Conservation (phyloP, 2,888 invertebrate species). For the Eristalis arbustorum region DNA sequence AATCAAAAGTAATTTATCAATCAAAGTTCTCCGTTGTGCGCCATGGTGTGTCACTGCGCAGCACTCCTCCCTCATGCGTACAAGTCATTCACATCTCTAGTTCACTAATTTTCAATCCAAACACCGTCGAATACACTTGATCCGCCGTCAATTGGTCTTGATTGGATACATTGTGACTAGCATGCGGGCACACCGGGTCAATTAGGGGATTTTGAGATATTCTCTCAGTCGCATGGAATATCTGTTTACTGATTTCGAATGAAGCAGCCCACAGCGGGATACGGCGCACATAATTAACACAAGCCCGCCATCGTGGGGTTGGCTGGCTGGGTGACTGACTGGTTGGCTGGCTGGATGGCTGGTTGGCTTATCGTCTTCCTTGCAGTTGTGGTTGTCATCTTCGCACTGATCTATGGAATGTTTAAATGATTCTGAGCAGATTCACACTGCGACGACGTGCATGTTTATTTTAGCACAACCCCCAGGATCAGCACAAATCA, state of each 20-base stretch:
- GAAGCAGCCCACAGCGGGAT: slow-evolving; percentile 27
- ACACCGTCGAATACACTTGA: slow-evolving; percentile 32
- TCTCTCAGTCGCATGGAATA: slow-evolving; percentile 12
- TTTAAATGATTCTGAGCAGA: background rate
- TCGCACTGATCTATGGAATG: slow-evolving; percentile 6
- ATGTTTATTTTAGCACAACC: slow-evolving; percentile 11
- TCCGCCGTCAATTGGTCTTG: slow-evolving; percentile 50
- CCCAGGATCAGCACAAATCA: slow-evolving; percentile 3
- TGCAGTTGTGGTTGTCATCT: slow-evolving; percentile 11
- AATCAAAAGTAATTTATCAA: slow-evolving; percentile 51
- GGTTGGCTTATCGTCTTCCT: background rate
- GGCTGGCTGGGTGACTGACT: no score
- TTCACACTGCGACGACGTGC: background rate
- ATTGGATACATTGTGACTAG: slow-evolving; percentile 44
- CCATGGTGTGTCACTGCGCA: background rate
- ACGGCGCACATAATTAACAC: slow-evolving; percentile 11
- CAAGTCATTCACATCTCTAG: slow-evolving; percentile 41
- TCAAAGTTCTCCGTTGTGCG: slow-evolving; percentile 16
- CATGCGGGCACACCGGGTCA: slow-evolving; percentile 26
- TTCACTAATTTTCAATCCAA: slow-evolving; percentile 41
- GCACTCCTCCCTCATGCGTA: background rate
- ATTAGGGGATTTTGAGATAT: slow-evolving; percentile 17
- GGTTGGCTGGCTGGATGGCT: background rate
- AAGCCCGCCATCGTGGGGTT: background rate
- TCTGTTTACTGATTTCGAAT: slow-evolving; percentile 41